Percentiles rank a stretch among this genome's conserved stretches.
Conservation (phyloP, 2,113 vertebrate genomes). For the Notarius lentiginosus region DNA sequence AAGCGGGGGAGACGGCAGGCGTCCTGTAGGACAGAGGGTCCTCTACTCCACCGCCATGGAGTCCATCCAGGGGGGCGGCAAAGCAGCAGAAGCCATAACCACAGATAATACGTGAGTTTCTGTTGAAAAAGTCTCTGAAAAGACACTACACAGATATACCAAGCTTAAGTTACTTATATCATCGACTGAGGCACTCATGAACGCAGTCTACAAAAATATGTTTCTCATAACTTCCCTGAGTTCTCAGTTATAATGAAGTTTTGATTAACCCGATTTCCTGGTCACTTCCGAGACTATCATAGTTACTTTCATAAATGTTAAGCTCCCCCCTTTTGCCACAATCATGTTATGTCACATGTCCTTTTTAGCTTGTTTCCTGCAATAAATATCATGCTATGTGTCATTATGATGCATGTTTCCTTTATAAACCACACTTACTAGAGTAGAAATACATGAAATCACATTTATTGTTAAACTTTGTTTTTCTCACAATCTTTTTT, state of each 20-base stretch:
- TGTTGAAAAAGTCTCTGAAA: neutral
- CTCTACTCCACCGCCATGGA: constrained; percentile 98
- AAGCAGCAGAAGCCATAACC: constrained; percentile 79
- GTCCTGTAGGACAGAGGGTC: constrained; percentile 85
- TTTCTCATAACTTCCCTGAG: neutral
- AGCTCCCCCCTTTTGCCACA: neutral
- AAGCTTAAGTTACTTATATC: neutral
- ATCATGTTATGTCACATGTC: neutral
- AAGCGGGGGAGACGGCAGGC: constrained; percentile 76
- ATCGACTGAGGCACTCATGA: neutral
- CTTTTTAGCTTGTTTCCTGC: neutral
- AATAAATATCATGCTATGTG: neutral
- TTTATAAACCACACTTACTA: neutral
- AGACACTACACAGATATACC: neutral
- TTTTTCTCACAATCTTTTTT: neutral
- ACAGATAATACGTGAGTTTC: constrained; percentile 88
- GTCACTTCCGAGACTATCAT: neutral
- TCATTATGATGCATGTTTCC: neutral
- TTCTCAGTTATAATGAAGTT: neutral
- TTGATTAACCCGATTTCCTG: neutral
- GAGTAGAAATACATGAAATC: neutral
- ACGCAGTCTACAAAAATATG: neutral
- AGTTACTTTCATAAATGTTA: neutral
- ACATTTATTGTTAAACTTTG: neutral
- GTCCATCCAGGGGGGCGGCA: constrained; percentile 95